A percentile compares a stretch with the other conserved stretches of the same genome.
Evolutionary conservation across 2,797 vertebrate genomes (phyloP).

Genomic region (Scomberomorus guttatus): DNA sequence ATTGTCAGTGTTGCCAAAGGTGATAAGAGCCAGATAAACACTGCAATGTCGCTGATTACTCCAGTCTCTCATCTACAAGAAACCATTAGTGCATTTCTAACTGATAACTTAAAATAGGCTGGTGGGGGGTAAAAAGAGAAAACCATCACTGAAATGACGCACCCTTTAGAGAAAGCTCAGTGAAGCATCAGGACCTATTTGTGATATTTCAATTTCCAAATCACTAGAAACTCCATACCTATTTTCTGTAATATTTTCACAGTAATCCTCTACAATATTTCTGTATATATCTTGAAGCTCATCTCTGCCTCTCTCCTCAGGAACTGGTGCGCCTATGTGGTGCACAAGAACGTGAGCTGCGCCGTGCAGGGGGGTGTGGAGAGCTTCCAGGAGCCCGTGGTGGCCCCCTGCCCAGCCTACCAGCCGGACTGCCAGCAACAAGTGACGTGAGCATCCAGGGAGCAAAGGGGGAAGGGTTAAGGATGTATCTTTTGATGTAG

Average conservation of each 20-base stretch:
- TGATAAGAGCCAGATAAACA: constrained; percentile 66
- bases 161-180: background rate
- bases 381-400: constrained; percentile 91
- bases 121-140: too few relatives aligned
- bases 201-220: constrained; percentile 11
- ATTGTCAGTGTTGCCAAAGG: constrained; percentile 42
- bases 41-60: constrained; percentile 51
- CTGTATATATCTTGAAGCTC: background rate
- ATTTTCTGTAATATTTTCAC: background rate
- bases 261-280: background rate
- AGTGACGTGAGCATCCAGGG: constrained; percentile 89
- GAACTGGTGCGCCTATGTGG: constrained; percentile 98
- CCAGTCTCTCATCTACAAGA: background rate
- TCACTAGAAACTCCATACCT: background rate
- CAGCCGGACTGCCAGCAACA: constrained; percentile 91
- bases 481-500: constrained; percentile 45
- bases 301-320: constrained; percentile 75
- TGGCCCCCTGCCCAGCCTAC: constrained; percentile 86
- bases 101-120: constrained; percentile 22
- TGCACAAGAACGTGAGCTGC: constrained; percentile 96
- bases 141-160: constrained; percentile 1
- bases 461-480: constrained; percentile 51
- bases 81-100: constrained; percentile 10
- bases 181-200: constrained; percentile 22
- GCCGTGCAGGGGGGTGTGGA: constrained; percentile 92